phyloP scores from a whole-genome alignment of 1,140 invertebrate species.

The Zaprionus inermis region DNA sequence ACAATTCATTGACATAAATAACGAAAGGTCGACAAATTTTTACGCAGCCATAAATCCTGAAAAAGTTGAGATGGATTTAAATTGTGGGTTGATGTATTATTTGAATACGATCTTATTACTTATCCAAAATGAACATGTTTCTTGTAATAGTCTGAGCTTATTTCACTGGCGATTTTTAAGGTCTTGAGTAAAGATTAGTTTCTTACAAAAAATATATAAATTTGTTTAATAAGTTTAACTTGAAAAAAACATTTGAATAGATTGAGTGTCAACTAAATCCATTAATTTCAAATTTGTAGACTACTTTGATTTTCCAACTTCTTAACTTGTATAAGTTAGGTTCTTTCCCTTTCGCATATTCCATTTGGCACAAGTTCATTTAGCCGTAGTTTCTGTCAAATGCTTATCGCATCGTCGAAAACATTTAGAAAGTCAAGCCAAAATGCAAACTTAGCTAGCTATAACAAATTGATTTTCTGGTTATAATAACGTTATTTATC shows the following conservation, averaged over 20 bases:
- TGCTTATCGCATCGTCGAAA: slow-evolving; percentile 1
- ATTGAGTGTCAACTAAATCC: too few relatives aligned
- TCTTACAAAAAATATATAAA: too few relatives aligned
- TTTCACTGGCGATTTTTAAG: neutral
- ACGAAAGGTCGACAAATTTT: neutral
- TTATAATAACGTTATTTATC: slow-evolving; percentile 36
- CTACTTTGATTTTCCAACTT: neutral
- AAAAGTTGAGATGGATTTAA: slow-evolving; percentile 3
- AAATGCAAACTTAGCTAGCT: slow-evolving; percentile 34
- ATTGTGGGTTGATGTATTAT: neutral
- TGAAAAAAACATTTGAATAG: neutral
- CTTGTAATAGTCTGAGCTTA: too few relatives aligned
- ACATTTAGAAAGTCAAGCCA: slow-evolving; percentile 1
- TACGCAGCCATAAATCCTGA: neutral
- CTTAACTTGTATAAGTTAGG: too few relatives aligned
- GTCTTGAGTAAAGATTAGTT: neutral
- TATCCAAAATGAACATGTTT: neutral
- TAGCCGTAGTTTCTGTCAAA: slow-evolving; percentile 17
- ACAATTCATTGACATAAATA: neutral
- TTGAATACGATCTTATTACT: neutral
- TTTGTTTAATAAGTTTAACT: neutral
- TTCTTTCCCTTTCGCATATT: too few relatives aligned
- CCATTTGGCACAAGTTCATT: neutral
- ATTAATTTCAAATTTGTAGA: neutral
- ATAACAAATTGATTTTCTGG: slow-evolving; percentile 45